Evolutionary conservation across 2,888 invertebrate genomes (phyloP).

Genomic region (Cephonodes hylas): DNA sequence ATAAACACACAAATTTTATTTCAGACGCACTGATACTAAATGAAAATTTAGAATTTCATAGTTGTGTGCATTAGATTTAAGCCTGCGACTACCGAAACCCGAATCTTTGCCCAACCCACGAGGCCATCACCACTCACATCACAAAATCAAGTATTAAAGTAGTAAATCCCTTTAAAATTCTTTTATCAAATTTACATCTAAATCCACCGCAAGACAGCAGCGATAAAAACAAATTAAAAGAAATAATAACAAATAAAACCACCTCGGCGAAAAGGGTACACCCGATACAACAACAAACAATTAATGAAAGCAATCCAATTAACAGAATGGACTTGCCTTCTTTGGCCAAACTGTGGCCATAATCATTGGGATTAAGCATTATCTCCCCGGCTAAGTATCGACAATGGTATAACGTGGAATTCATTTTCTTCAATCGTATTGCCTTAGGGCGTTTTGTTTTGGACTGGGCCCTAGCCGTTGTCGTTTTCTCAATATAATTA

Average conservation of each 20-base stretch:
- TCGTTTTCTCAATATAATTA: no score
- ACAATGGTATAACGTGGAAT: conserved; percentile 36
- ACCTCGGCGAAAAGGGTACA: conserved; percentile 16
- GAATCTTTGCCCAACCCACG: no score
- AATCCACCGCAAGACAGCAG: neutral
- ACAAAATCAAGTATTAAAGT: no score
- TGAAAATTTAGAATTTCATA: no score
- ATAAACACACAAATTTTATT: no score
- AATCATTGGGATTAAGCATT: conserved; percentile 62
- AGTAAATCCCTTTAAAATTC: neutral
- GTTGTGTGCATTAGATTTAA: no score
- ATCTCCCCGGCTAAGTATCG: conserved; percentile 30
- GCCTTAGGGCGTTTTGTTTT: neutral
- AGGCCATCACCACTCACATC: no score
- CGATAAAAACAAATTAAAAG: neutral
- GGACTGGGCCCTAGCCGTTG: no score
- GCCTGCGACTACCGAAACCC: no score
- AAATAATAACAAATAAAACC: neutral
- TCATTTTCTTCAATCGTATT: conserved; percentile 31
- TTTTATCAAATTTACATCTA: neutral
- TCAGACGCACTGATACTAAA: no score
- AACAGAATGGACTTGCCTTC: conserved; percentile 59
- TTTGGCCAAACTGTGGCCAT: conserved; percentile 57
- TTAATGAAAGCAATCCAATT: conserved; percentile 64
- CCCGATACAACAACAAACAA: conserved; percentile 47